Evolutionary conservation across 2,113 vertebrate species (phyloP).

Genomic region (Phodopus roborovskii): DNA sequence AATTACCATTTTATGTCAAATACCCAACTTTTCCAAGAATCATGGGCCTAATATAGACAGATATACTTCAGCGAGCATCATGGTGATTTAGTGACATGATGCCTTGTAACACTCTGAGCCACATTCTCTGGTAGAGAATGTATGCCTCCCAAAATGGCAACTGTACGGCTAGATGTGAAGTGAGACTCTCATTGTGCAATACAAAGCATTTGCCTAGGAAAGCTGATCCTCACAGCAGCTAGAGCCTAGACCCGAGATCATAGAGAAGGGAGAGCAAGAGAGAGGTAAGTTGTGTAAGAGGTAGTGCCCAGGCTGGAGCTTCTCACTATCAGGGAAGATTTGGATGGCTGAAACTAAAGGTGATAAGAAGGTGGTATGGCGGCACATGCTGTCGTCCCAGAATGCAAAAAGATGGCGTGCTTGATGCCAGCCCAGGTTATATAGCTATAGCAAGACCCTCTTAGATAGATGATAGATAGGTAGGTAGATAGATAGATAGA

Average conservation of each 20-base stretch:
- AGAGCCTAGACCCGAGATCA: neutral
- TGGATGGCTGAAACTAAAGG: neutral
- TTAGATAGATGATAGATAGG: neutral
- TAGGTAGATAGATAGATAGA: neutral
- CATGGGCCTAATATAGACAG: neutral
- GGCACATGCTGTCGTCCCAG: neutral
- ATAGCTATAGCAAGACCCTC: neutral
- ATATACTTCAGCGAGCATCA: neutral
- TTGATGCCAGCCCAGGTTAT: neutral
- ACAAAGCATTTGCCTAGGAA: slow-evolving; percentile 25
- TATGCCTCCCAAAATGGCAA: neutral
- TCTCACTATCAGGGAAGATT: neutral
- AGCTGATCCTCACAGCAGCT: neutral
- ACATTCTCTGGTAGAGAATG: neutral
- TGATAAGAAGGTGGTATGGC: neutral
- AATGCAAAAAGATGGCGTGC: neutral
- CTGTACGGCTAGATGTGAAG: slow-evolving; percentile 15
- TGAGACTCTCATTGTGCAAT: neutral
- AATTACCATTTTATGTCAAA: neutral
- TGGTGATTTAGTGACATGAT: neutral
- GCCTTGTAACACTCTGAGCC: neutral
- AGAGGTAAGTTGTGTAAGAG: neutral
- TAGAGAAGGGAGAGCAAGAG: slow-evolving; percentile 16
- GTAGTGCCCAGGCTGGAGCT: neutral
- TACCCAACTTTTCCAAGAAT: slow-evolving; percentile 14